Conservation (phyloP, 2,113 vertebrate species). For the Electrona antarctica region DNA sequence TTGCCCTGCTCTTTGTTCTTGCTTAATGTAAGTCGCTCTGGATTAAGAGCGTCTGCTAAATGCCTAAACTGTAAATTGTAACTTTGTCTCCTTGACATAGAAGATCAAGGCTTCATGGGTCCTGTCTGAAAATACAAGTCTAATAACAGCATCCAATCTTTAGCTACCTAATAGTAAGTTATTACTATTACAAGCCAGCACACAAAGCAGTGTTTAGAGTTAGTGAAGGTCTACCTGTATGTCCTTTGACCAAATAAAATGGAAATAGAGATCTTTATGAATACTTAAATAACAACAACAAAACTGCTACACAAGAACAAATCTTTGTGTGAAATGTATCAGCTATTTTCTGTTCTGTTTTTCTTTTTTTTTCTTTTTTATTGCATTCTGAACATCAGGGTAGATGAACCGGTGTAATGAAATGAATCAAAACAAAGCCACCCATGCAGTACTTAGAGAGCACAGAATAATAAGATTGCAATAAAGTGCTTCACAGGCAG, state of each 20-base stretch:
- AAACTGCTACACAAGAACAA: too few species aligned
- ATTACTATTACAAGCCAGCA: too few species aligned
- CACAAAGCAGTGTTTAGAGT: neutral
- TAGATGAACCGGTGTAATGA: neutral
- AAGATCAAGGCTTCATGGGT: constrained; percentile 26
- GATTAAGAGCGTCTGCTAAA: too few species aligned
- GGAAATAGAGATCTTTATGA: too few species aligned
- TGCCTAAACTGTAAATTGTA: too few species aligned
- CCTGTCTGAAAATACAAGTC: constrained; percentile 22
- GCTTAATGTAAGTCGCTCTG: too few species aligned
- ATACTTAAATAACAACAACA: too few species aligned
- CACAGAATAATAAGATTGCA: neutral
- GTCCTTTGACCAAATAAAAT: too few species aligned
- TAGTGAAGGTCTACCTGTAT: neutral
- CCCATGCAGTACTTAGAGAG: neutral
- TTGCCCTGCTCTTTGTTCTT: too few species aligned
- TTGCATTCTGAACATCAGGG: neutral
- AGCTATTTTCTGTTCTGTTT: neutral
- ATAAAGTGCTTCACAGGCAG: neutral
- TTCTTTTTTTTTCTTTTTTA: neutral
- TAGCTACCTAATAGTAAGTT: too few species aligned
- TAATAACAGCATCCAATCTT: neutral
- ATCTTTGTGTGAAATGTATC: too few species aligned
- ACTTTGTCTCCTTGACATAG: neutral
- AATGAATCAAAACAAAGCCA: constrained; percentile 1